Conservation (phyloP, 2,888 invertebrate species). For the Megalurothrips usitatus region DNA sequence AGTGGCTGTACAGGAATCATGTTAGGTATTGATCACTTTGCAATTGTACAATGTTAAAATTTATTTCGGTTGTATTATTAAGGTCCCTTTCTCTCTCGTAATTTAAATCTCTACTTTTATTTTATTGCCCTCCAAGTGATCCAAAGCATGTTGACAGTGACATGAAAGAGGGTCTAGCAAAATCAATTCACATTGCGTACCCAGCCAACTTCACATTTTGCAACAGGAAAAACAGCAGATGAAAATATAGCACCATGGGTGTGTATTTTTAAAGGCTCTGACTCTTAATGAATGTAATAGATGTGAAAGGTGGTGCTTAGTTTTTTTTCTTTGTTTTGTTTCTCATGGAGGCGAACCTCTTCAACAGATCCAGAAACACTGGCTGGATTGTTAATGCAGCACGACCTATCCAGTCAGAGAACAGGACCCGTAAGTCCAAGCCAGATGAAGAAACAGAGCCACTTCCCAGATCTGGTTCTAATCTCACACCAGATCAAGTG, state of each 20-base stretch:
- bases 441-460: not conserved
- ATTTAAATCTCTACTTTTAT: not conserved
- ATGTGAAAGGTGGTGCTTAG: not conserved
- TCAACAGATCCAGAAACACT: not conserved
- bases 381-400: not conserved
- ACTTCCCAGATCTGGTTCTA: not conserved
- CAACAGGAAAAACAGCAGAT: not conserved
- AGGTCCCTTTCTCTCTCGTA: too few relatives aligned
- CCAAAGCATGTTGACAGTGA: not conserved
- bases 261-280: not conserved
- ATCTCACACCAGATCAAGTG: too few relatives aligned
- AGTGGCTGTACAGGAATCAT: not conserved
- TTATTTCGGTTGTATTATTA: not conserved
- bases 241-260: not conserved
- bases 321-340: not conserved
- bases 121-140: not conserved
- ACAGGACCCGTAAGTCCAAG: not conserved
- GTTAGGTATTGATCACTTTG: not conserved
- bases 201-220: not conserved
- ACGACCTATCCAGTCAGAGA: not conserved
- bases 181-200: not conserved
- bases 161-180: constrained; percentile 1
- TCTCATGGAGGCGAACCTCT: not conserved
- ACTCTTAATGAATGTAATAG: not conserved
- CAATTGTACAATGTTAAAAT: not conserved